A percentile compares a stretch with the other conserved stretches of the same genome.
Evolutionary conservation across 2,797 vertebrate species (phyloP).

Genomic region (Hephaestus fuliginosus): DNA sequence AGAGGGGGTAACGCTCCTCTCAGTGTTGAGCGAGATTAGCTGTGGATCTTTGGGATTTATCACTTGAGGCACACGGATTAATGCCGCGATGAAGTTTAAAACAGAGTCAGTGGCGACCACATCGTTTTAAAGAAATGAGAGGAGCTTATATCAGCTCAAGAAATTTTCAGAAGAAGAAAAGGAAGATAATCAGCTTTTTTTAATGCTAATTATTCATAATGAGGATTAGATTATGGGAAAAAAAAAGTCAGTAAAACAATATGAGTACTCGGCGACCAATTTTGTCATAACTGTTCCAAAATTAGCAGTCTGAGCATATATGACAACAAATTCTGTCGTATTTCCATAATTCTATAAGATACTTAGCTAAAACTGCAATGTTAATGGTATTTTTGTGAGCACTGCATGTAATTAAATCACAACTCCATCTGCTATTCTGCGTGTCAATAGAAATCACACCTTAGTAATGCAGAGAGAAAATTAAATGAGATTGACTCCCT

Average conservation of each 20-base stretch:
- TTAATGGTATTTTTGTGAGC: conserved; percentile 44
- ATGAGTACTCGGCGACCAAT: conserved; percentile 29
- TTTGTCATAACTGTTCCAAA: conserved; percentile 19
- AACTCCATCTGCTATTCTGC: conserved; percentile 62
- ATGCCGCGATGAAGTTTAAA: conserved; percentile 85
- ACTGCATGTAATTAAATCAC: conserved; percentile 71
- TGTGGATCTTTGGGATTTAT: conserved; percentile 90
- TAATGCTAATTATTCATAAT: conserved; percentile 85
- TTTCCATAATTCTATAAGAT: not conserved
- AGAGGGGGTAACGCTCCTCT: conserved; percentile 82
- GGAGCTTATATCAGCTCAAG: conserved; percentile 78
- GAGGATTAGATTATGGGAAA: conserved; percentile 83
- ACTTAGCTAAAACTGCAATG: conserved; percentile 28
- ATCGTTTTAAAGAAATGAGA: conserved; percentile 71
- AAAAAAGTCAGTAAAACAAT: conserved; percentile 82
- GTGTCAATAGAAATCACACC: conserved; percentile 74
- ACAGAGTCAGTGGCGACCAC: conserved; percentile 84
- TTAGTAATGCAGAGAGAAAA: conserved; percentile 70
- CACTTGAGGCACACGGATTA: conserved; percentile 89
- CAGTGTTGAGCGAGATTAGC: conserved; percentile 89
- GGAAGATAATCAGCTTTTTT: conserved; percentile 83
- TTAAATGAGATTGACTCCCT: conserved; percentile 68
- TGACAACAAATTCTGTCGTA: not conserved
- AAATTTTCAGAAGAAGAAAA: conserved; percentile 83
- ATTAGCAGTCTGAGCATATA: conserved; percentile 14